Evolutionary conservation across 2,888 invertebrate genomes (phyloP), one percentile per base, ranked within the genome.

Genomic region (Doris montereyensis): DNA sequence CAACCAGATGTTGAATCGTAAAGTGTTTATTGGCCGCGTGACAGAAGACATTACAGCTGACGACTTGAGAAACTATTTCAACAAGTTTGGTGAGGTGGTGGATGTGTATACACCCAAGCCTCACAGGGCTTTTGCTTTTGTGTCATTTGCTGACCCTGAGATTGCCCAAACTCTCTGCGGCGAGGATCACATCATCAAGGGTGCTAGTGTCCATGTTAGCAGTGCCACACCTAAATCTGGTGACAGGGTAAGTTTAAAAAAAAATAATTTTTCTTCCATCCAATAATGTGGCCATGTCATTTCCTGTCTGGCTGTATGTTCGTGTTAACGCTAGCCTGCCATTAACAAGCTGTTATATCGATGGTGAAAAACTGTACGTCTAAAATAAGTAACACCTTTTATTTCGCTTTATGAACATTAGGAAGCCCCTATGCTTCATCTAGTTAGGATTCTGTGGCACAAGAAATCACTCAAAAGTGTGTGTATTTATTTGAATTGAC

Each of bases 51-150:
- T 97, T 91, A 95, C 95, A 35, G 95, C 95, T 71, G 97, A 97
- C 86, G 97, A 97, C 92, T 94, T 98, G 80, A 94, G 96, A 86
- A 95, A 96, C 86, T 97, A 97, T 93, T 92, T 92, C 83, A 94
- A 95, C 78, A 96, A 95, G 92, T 97, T 94, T 93, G 97, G 97
- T 84, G 97, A 97, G 93, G 97, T 97, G 72, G 97, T 97, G 68
- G 97, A 98, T 93, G 97, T 97, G 76, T 98, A 97, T 93, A 97
- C 98, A 85, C 97, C 97, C 34, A 96, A 96, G 91, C 97, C 97
- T 79, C 97, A 97, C 92, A 87, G 93, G 62, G 91, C 92, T 24
- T 93, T 92, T 85, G 91, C 91, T n/a, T 98, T 98, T 93, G 97
- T 98, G 74, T 97, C 97, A 74, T 97, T 98, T 92, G 93, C 96